These are phyloP conservation scores for Catharus minimus DNA, from an alignment of 2,113 vertebrate genomes.

Conservation along the genomic window DNA sequence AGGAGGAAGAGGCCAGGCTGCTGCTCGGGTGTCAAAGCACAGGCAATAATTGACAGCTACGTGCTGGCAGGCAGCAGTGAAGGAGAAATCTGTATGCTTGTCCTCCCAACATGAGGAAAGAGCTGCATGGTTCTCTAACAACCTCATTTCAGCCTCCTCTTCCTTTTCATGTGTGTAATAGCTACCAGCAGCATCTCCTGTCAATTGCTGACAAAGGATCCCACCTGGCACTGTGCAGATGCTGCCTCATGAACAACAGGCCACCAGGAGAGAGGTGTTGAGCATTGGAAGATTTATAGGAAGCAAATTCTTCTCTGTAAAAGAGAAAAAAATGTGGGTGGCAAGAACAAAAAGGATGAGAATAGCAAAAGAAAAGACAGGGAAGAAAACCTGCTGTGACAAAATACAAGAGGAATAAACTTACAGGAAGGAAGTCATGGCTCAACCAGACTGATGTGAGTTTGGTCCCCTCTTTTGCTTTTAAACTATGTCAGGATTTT, in stretches of 20 bases:
- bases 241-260: neutral
- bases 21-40: neutral
- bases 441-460: neutral
- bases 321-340: neutral
- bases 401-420: neutral
- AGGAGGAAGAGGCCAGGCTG: neutral
- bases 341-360: neutral
- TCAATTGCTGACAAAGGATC: constrained; percentile 38
- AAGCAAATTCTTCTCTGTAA: neutral
- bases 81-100: neutral
- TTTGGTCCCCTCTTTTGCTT: neutral
- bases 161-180: neutral
- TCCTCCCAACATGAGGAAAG: neutral
- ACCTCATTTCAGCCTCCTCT: neutral
- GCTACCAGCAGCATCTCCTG: constrained; percentile 21
- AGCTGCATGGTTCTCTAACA: neutral
- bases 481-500: neutral
- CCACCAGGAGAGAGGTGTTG: neutral
- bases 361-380: neutral
- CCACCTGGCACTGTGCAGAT: constrained; percentile 22
- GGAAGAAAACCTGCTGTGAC: neutral
- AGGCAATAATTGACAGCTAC: constrained; percentile 11
- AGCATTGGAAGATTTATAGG: constrained; percentile 16
- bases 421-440: neutral
- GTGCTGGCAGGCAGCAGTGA: neutral